Base-by-base conservation (phyloP, 1,140 invertebrate species). In the Temnothorax curvispinosus region DNA sequence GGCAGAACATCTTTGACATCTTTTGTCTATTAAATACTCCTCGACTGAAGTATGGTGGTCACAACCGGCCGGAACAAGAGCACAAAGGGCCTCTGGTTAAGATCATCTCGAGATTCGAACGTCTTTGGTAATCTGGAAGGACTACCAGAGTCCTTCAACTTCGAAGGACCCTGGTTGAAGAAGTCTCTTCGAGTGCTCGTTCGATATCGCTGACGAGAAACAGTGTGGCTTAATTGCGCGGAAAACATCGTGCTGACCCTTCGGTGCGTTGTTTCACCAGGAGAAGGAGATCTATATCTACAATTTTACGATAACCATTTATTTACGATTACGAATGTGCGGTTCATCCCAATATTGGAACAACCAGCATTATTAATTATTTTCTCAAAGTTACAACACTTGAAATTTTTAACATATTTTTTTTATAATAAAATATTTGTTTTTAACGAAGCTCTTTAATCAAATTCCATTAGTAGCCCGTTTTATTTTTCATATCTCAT, bases 181-280 rank as follows among this genome's bases (percentile, higher is more conserved):
- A 77, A 72, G 56, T 52, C 18, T 52, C 18, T 38, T 88, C 86
- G 82, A 90, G 89, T 64, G 89, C 27, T 78, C 62, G 76, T 50
- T 38, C 72, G 88, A 88, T 74, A 88, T 69, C 58, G 75, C 56
- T 69, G 88, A 90, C 88, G 88, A 88, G 65, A 88, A 85, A 71
- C 89, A 90, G 89, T 18, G 69, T 35, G 15, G 75, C 80, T 90
- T 90, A 90, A 90, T 90, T 89, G 75, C 54, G 69, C 47, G 76
- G 56, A 75, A 76, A 64, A 74, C n/a, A 77, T 38, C 11, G 15
- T n/a, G 38, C 78, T 74, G 32, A 74, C 21, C 54, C 18, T 38
- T 69, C 64, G 7, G 9, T n/a, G 35, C 21, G 41, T n/a, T 58
- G 0, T n/a, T 52, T 2, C 18, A 18, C 1, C 27, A 44, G 27